Evolutionary conservation across 35 echinoderm and acorn worm species (phyloP).

Genomic region (Ptychodera flava): DNA sequence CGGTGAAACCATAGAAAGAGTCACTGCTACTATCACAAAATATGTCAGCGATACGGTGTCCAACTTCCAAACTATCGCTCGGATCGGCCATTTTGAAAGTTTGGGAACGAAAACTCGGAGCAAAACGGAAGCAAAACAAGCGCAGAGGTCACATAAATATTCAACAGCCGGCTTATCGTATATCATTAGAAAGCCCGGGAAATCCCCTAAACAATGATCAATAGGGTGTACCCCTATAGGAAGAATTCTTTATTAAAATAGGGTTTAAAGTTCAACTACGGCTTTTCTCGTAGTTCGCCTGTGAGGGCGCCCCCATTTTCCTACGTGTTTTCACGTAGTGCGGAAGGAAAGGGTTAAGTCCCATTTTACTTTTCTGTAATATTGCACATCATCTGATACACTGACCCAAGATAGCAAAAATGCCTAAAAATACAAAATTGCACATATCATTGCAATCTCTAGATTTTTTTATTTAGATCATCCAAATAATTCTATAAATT

Average conservation of each 20-base stretch:
- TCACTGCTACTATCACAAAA: not conserved
- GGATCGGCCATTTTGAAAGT: not conserved
- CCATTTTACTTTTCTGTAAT: no score
- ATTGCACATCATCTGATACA: no score
- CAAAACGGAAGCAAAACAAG: not conserved
- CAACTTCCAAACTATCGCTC: not conserved
- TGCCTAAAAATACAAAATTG: no score
- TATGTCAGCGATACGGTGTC: not conserved
- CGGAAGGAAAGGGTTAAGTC: not conserved
- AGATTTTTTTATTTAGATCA: no score
- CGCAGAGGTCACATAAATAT: not conserved
- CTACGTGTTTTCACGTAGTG: not conserved
- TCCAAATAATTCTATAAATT: no score
- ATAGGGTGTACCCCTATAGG: not conserved
- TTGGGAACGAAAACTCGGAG: not conserved
- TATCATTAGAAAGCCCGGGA: not conserved
- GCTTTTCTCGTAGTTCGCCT: not conserved
- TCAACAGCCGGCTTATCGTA: not conserved
- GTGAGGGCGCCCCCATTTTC: not conserved
- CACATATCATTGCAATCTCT: no score
- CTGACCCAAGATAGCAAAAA: no score
- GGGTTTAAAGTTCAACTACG: not conserved
- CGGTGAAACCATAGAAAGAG: not conserved
- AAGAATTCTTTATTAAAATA: not conserved
- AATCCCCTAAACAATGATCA: not conserved